Conservation (phyloP, 2,888 invertebrate genomes). For the Glyphotaelius pellucidus region DNA sequence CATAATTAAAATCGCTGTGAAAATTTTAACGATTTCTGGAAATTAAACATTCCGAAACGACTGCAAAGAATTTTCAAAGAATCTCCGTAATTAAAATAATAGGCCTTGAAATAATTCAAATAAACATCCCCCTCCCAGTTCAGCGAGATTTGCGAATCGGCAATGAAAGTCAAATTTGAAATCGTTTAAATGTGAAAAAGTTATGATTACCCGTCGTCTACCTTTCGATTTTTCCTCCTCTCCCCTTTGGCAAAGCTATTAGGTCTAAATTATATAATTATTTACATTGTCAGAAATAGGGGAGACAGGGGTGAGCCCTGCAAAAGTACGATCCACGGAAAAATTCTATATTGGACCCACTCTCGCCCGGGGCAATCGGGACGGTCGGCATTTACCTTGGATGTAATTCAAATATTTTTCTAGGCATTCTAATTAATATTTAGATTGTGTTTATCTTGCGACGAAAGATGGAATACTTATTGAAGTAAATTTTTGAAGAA, state of each 20-base stretch:
- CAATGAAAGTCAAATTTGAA: conserved; percentile 62
- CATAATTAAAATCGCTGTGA: background rate
- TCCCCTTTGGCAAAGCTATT: conserved; percentile 62
- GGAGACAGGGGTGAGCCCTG: conserved; percentile 38
- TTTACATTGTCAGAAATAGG: conserved; percentile 61
- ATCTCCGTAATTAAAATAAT: conserved; percentile 34
- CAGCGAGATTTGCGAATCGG: conserved; percentile 3
- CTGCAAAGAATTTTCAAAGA: conserved; percentile 16
- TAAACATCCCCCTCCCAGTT: background rate
- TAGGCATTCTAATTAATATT: conserved; percentile 23
- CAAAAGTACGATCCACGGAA: conserved; percentile 37
- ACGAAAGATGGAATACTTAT: background rate
- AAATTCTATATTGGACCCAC: conserved; percentile 40
- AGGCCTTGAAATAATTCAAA: background rate
- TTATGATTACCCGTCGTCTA: conserved; percentile 59
- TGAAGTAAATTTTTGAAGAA: background rate
- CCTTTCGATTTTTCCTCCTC: conserved; percentile 52
- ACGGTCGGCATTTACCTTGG: conserved; percentile 17
- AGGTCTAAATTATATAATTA: conserved; percentile 64
- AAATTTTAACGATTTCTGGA: conserved; percentile 2
- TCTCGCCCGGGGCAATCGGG: conserved; percentile 22
- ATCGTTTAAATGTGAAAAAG: conserved; percentile 60
- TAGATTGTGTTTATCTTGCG: conserved; percentile 29
- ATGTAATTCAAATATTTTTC: conserved; percentile 40
- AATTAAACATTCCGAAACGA: background rate